phyloP scores from a whole-genome alignment of 2,113 vertebrate genomes.

The Macrotis lagotis region DNA sequence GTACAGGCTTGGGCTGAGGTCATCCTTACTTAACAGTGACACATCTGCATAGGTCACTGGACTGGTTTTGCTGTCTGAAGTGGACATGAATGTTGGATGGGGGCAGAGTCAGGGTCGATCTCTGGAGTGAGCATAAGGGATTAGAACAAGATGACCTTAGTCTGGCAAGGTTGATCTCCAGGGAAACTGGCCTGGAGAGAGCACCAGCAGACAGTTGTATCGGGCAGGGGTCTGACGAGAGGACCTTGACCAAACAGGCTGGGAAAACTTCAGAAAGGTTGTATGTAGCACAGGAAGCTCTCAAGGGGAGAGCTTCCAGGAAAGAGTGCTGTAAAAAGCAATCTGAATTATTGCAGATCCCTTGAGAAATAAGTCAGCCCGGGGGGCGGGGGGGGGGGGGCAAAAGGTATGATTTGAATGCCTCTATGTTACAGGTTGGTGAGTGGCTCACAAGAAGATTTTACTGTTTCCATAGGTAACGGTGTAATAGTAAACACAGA shows the following conservation, averaged over 20 bases:
- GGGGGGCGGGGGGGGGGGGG: no score
- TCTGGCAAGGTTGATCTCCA: not conserved
- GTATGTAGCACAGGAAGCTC: not conserved
- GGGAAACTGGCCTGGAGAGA: not conserved
- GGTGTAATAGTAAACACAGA: not conserved
- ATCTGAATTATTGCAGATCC: not conserved
- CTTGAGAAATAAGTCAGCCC: not conserved
- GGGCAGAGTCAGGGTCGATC: not conserved
- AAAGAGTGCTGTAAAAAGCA: not conserved
- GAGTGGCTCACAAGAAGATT: not conserved
- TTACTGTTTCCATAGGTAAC: constrained; percentile 34
- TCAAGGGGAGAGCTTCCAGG: not conserved
- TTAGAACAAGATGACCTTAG: not conserved
- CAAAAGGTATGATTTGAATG: not conserved
- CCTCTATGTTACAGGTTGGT: not conserved
- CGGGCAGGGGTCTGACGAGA: not conserved
- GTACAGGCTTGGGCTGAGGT: not conserved
- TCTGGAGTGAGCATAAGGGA: not conserved
- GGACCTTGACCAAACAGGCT: not conserved
- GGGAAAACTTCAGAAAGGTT: not conserved
- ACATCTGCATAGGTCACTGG: not conserved
- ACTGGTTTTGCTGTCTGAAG: not conserved
- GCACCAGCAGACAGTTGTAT: not conserved
- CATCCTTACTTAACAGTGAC: not conserved
- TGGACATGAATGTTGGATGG: not conserved